A percentile compares a stretch with the other conserved stretches of the same genome.
Evolutionary conservation across 1,140 invertebrate genomes (phyloP).

Genomic region (Drosophila orosa): DNA sequence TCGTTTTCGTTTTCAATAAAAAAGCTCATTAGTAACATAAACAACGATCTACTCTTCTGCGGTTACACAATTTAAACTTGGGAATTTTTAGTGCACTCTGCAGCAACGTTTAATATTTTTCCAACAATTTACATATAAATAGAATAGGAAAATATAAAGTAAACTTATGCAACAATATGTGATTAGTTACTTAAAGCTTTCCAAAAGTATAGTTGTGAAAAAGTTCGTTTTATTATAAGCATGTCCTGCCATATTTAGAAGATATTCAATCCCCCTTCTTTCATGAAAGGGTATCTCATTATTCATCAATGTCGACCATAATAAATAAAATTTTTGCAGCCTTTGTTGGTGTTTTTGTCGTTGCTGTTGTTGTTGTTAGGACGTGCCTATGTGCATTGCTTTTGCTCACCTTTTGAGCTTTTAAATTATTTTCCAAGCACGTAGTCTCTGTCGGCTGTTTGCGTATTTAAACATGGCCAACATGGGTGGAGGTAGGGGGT

Average conservation of each 20-base stretch:
- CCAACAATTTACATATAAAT: too few species aligned
- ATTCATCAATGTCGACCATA: constrained; percentile 22
- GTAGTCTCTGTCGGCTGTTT: constrained; percentile 80
- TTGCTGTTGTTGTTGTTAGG: constrained; percentile 49
- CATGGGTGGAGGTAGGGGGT: background rate
- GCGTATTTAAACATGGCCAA: constrained; percentile 78
- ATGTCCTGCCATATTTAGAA: too few species aligned
- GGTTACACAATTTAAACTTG: background rate
- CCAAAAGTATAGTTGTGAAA: background rate
- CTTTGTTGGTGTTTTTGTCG: constrained; percentile 24
- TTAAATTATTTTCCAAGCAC: constrained; percentile 84
- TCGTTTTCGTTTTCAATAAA: too few species aligned
- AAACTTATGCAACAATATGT: background rate
- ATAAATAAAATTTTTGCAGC: constrained; percentile 41
- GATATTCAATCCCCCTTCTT: background rate
- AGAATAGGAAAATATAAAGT: background rate
- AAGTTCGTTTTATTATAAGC: too few species aligned
- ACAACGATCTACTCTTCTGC: too few species aligned
- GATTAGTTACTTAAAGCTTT: background rate
- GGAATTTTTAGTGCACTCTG: background rate
- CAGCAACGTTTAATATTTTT: background rate
- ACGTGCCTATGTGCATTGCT: constrained; percentile 79
- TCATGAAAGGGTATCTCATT: constrained; percentile 36
- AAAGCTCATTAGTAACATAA: too few species aligned
- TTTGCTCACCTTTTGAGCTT: constrained; percentile 84